Evolutionary conservation across 2,888 invertebrate genomes (phyloP).

Genomic region (Crepidodera aurea): DNA sequence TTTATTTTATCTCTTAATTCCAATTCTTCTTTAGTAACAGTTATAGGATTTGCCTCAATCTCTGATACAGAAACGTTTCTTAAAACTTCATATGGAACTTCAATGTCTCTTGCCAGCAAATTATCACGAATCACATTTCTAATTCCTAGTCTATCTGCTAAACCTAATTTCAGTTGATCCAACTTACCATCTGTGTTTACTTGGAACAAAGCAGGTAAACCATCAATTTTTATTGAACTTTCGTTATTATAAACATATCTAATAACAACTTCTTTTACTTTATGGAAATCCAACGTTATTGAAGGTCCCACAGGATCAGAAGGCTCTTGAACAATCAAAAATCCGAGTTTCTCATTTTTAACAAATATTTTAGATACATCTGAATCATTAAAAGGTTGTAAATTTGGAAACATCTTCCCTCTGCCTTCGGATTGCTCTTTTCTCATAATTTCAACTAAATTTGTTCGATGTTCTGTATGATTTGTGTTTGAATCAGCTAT

Average conservation of each 20-base stretch:
- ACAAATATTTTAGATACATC: conserved; percentile 57
- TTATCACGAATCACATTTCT: conserved; percentile 65
- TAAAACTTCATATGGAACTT: conserved; percentile 34
- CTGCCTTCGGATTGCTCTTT: conserved; percentile 70
- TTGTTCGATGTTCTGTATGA: conserved; percentile 65
- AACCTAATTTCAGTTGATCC: conserved; percentile 42
- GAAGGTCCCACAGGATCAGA: conserved; percentile 71
- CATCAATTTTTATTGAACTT: conserved; percentile 62
- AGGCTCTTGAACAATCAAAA: conserved; percentile 72
- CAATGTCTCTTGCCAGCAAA: conserved; percentile 59
- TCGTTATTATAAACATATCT: conserved; percentile 66
- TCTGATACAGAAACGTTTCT: conserved; percentile 6
- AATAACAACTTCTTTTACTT: conserved; percentile 66
- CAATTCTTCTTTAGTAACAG: conserved; percentile 43
- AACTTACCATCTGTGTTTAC: conserved; percentile 56
- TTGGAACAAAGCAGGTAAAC: conserved; percentile 67
- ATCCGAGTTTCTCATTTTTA: conserved; percentile 65
- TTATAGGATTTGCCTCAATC: neutral
- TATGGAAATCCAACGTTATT: conserved; percentile 72
- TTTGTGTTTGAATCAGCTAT: conserved; percentile 51
- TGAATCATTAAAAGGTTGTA: conserved; percentile 67
- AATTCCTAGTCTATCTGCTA: conserved; percentile 47
- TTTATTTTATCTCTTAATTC: conserved; percentile 56
- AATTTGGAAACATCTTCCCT: conserved; percentile 71
- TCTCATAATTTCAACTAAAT: conserved; percentile 68